Evolutionary conservation across 2,888 invertebrate species (phyloP).

Genomic region (Drosophila mimetica): DNA sequence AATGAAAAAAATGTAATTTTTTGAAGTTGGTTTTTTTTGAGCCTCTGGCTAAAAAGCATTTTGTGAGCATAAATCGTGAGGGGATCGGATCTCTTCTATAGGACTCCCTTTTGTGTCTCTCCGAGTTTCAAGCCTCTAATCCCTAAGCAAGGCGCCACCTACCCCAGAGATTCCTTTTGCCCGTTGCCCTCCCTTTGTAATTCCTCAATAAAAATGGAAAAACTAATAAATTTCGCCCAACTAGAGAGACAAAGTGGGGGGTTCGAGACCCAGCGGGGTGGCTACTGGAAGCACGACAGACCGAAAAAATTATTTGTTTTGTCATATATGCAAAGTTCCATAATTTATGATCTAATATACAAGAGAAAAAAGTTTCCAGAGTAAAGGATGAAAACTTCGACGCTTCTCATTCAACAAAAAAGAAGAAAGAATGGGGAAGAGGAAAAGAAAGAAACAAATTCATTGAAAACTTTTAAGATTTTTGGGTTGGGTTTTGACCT

Average conservation of each 20-base stretch:
- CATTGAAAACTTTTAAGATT: constrained; percentile 42
- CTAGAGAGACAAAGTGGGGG: constrained; percentile 15
- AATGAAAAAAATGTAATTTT: constrained; percentile 68
- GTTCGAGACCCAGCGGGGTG: constrained; percentile 49
- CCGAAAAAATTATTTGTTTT: constrained; percentile 45
- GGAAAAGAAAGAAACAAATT: constrained; percentile 28
- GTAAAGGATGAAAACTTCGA: constrained; percentile 43
- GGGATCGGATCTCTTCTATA: constrained; percentile 31
- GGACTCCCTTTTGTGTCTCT: constrained; percentile 11
- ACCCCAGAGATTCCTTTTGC: constrained; percentile 42
- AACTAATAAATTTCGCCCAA: constrained; percentile 49
- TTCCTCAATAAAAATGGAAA: constrained; percentile 50
- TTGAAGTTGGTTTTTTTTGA: constrained; percentile 38
- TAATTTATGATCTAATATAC: constrained; percentile 79
- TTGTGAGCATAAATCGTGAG: constrained; percentile 74
- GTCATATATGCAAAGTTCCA: constrained; percentile 49
- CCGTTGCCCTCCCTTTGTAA: constrained; percentile 37
- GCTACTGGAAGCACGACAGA: constrained; percentile 55
- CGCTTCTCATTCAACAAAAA: constrained; percentile 38
- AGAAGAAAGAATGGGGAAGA: constrained; percentile 14
- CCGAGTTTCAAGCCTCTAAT: constrained; percentile 18
- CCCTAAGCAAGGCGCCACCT: constrained; percentile 40
- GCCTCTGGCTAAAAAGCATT: constrained; percentile 71
- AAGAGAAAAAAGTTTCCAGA: constrained; percentile 38
- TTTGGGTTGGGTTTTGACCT: constrained; percentile 36